Evolutionary conservation across 2,113 vertebrate species (phyloP).

Genomic region (Festucalex cinctus): DNA sequence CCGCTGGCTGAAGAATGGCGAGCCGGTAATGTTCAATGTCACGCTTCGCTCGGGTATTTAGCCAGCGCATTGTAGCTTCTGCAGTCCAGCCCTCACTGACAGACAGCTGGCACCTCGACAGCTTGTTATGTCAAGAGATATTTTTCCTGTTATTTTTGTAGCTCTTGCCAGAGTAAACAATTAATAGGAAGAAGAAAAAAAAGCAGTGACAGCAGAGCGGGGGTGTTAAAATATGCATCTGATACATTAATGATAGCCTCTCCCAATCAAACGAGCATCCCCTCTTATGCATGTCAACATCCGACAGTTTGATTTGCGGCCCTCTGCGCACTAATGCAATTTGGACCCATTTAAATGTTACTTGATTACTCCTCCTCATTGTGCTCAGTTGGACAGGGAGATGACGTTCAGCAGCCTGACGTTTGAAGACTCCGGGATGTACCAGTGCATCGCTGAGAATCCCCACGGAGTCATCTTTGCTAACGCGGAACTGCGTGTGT

Average conservation of each 20-base stretch:
- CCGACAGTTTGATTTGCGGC: conserved; percentile 13
- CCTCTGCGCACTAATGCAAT: conserved; percentile 5
- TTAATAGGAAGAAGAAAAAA: conserved; percentile 39
- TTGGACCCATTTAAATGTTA: neutral
- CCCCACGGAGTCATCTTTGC: conserved; percentile 83
- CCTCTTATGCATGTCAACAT: conserved; percentile 11
- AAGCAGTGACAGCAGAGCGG: conserved; percentile 29
- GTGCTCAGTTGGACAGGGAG: conserved; percentile 77
- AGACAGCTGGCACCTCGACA: conserved; percentile 40
- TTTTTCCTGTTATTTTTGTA: conserved; percentile 44
- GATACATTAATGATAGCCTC: conserved; percentile 21
- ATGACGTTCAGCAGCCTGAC: conserved; percentile 78
- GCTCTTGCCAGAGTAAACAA: conserved; percentile 34
- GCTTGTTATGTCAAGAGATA: conserved; percentile 23
- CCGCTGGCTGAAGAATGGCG: conserved; percentile 88
- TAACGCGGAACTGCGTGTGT: conserved; percentile 89
- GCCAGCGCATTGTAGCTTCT: conserved; percentile 10
- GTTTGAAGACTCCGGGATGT: conserved; percentile 88
- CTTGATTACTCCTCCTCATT: neutral
- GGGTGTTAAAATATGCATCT: conserved; percentile 23
- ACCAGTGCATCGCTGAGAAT: conserved; percentile 96
- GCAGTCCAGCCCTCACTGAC: conserved; percentile 30
- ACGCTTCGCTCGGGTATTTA: neutral
- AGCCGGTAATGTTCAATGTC: conserved; percentile 66
- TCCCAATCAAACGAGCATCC: conserved; percentile 12